phyloP scores from a whole-genome alignment of 2,888 invertebrate species.

The Endomychus coccineus region DNA sequence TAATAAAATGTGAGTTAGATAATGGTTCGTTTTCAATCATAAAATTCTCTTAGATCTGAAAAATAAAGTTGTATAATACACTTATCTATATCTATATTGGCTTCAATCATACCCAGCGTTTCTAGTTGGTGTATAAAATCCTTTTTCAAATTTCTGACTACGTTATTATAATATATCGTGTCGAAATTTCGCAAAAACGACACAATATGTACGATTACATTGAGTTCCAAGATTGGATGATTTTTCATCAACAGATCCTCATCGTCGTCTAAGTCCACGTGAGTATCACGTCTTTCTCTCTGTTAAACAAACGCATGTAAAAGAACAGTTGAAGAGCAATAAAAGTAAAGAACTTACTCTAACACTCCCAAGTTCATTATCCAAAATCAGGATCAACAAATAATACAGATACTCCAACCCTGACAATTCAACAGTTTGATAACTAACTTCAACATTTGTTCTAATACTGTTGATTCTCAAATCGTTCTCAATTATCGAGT shows the following conservation, averaged over 20 bases:
- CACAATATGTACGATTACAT: constrained; percentile 17
- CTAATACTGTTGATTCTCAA: too few relatives aligned
- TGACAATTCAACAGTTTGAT: constrained; percentile 9
- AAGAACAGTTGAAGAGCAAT: not conserved
- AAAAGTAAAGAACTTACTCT: not conserved
- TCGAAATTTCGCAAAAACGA: constrained; percentile 14
- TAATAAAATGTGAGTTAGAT: too few relatives aligned
- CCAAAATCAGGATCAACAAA: not conserved
- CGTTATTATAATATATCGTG: constrained; percentile 13
- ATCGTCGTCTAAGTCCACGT: constrained; percentile 9
- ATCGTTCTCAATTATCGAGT: constrained; percentile 14
- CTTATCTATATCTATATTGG: too few relatives aligned
- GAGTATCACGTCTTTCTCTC: constrained; percentile 7
- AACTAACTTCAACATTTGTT: too few relatives aligned
- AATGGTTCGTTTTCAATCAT: too few relatives aligned
- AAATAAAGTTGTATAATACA: too few relatives aligned
- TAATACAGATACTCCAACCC: constrained; percentile 17
- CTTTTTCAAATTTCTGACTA: constrained; percentile 10
- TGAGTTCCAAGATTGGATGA: constrained; percentile 14
- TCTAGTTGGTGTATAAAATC: constrained; percentile 1
- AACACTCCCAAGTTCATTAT: not conserved
- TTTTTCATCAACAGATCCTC: constrained; percentile 16
- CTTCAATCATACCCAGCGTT: constrained; percentile 1
- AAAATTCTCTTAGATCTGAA: too few relatives aligned
- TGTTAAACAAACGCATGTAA: not conserved